Evolutionary conservation across 92 coral and sea anemone species (phyloP), one percentile per base, ranked within the genome.

Genomic region (Umimayanthus chanpuru): DNA sequence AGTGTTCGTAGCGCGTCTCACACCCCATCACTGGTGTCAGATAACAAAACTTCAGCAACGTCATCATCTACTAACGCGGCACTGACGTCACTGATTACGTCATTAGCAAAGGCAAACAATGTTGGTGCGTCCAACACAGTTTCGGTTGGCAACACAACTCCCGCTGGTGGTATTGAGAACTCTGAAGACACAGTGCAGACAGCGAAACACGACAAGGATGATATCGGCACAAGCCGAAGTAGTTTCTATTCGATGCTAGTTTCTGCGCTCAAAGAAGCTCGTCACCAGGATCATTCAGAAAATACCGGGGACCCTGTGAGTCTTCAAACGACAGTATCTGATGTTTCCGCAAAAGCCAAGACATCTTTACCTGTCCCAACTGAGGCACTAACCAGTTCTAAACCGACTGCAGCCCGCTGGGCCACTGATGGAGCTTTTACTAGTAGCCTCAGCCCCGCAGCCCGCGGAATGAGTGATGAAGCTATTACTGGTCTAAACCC

Each of bases 241-340:
- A 68, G n/a, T 68, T 67, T 83, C 39, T 83, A 68, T 29, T 41
- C 78, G 40, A 83, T 83, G 87, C 29, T 83, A 26, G 53, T 83
- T 30, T 83, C 87, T 71, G 87, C 87, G 3, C 78, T 83, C 21
- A 83, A 83, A 44, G 77, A 68, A 2, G 78, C 77, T n/a, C 30
- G 40, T 44, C 77, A 70, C 23, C 78, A 83, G 74, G 55, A 26
- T 28, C 87, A 40, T 68, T n/a, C 77, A 44, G 64, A 30, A 70
- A 68, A 28, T 70, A 28, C 50, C 23, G 77, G 78, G 15, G 28
- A 70, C 76, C 20, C 47, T 6, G 64, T 0, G 16, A 83, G 65
- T 70, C 10, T 30, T 6, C 61, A 68, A 83, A 3, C 65, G 41
- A 9, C 87, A 32, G 36, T 4, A 81, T 6, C 66, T 30, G 81